phyloP scores from a whole-genome alignment of 2,797 vertebrate genomes.

The Craterocephalus amniculus region DNA sequence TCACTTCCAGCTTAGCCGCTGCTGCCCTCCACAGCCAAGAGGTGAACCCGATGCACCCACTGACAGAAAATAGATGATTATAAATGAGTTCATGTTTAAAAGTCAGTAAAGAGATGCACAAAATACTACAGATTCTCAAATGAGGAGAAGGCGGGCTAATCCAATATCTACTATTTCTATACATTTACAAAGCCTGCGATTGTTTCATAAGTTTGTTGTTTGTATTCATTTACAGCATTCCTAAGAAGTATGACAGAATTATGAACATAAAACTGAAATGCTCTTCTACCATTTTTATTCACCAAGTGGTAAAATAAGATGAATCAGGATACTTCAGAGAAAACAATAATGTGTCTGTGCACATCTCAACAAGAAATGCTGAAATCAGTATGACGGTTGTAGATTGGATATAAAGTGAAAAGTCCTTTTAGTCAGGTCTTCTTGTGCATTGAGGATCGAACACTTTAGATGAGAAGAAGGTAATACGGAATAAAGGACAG shows the following conservation, averaged over 20 bases:
- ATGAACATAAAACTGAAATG: too few species aligned
- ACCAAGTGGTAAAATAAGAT: not conserved
- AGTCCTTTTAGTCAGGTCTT: too few species aligned
- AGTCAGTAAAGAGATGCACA: not conserved
- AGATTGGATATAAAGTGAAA: not conserved
- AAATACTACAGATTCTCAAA: not conserved
- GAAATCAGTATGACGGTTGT: not conserved
- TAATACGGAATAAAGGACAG: not conserved
- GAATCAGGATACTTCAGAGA: not conserved
- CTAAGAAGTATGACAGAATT: too few species aligned
- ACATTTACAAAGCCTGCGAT: not conserved
- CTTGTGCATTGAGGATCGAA: too few species aligned
- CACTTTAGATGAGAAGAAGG: too few species aligned
- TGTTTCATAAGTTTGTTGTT: too few species aligned
- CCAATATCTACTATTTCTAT: not conserved
- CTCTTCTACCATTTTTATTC: not conserved
- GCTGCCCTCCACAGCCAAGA: slow-evolving; percentile 96
- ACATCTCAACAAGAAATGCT: not conserved
- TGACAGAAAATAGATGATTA: not conserved
- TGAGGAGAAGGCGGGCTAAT: not conserved
- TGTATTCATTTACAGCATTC: too few species aligned
- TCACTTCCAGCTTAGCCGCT: slow-evolving; percentile 90
- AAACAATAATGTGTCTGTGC: not conserved
- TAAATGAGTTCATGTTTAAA: not conserved
- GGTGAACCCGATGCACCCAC: slow-evolving; percentile 74